Evolutionary conservation across 2,797 vertebrate species (phyloP).

Genomic region (Rhinoraja longicauda): DNA sequence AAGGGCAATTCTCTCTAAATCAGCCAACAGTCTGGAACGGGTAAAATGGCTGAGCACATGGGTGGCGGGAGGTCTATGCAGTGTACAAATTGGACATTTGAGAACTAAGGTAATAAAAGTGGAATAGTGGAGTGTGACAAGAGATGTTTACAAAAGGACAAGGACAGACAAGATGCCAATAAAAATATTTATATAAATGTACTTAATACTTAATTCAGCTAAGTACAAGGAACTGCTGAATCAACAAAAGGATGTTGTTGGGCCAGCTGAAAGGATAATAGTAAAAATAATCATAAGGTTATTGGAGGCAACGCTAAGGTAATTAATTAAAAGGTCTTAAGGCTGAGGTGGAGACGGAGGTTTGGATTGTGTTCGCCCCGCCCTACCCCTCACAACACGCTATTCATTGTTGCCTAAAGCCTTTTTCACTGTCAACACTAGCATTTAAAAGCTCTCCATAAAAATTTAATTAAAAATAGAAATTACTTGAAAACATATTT

Average conservation of each 20-base stretch:
- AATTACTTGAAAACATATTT: no score
- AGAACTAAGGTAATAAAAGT: not conserved
- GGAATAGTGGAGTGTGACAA: not conserved
- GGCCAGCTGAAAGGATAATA: not conserved
- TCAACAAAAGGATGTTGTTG: not conserved
- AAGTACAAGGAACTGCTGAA: not conserved
- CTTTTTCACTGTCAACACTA: no score
- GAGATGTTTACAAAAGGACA: not conserved
- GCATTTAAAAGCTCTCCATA: no score
- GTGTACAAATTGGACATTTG: not conserved
- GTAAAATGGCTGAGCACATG: not conserved
- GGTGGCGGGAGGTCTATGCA: not conserved
- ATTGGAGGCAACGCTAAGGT: no score
- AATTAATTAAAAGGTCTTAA: no score
- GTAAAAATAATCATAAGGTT: not conserved
- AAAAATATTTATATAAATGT: not conserved
- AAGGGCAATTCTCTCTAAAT: not conserved
- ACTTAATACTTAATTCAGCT: conserved; percentile 1
- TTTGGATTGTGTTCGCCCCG: no score
- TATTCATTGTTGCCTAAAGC: no score
- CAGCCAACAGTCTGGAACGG: not conserved
- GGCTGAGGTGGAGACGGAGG: no score
- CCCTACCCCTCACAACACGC: no score
- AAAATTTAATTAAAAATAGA: no score
- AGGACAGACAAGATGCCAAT: not conserved